Evolutionary conservation across 2,797 vertebrate genomes (phyloP), one percentile per base, ranked within the genome.

Genomic region (Thamnophis elegans): DNA sequence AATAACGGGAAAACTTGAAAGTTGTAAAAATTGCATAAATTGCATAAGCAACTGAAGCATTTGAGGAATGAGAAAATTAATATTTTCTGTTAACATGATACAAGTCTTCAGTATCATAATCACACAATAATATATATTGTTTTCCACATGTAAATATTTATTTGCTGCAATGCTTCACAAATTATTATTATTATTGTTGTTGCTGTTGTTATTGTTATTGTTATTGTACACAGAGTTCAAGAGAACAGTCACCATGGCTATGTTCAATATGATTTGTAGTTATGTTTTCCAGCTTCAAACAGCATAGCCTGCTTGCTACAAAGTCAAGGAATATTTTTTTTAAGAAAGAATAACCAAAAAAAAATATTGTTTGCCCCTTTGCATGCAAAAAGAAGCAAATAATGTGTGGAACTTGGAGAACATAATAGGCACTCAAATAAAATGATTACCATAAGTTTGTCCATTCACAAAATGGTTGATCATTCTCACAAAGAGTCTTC

Each of bases 91-190:
- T 55, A 91, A 91, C 68, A 91, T 93, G 47, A 65, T 88, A 16
- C 54, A 89, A n/a, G 60, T 88, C 73, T 55, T 88, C 90, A 90
- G 88, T 88, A 59, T 93, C 58, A 88, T 62, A 89, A 91, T 91
- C 54, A 42, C 58, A 68, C 73, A 42, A 56, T 25, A 68, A 54
- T 92, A 60, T 86, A 59, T 93, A 42, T 58, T 65, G 20, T 92
- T 92, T 90, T 91, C 89, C 86, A 92, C 68, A 86, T 91, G 90
- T 92, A 55, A 92, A 25, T 90, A 94, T 89, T 92, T 89, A 91
- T 73, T 85, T 94, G 59, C 86, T 91, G n/a, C 86, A 91, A 36
- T 47, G 36, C 59, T 92, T 92, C 58, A 85, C 87, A 85, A 85
- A 89, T 89, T 90, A n/a, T 91, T 73, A 22, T 68, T 88, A 42